Percentiles rank a stretch among this genome's conserved stretches.
Conservation (phyloP, 92 coral and sea anemone species). For the Porites divaricata region DNA sequence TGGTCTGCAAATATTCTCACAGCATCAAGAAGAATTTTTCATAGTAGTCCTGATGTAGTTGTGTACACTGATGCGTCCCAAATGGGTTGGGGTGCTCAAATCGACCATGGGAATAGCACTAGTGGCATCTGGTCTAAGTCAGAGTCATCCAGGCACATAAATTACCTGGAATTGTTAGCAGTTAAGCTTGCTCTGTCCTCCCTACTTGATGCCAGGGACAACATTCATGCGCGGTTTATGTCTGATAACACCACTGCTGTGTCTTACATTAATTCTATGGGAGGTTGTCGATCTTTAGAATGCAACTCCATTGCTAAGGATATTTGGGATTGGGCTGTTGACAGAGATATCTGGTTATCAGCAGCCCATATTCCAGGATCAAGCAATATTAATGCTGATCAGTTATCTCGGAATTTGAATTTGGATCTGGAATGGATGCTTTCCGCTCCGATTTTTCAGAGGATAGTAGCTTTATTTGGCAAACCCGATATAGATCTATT, state of each 20-base stretch:
- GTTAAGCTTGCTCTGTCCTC: conserved; percentile 35
- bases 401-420: no score
- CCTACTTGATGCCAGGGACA: conserved; percentile 3
- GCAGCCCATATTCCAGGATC: no score
- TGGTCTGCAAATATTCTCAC: conserved; percentile 41
- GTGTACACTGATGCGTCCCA: conserved; percentile 61
- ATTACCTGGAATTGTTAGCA: conserved; percentile 54
- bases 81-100: conserved; percentile 65
- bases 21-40: conserved; percentile 38
- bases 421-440: no score
- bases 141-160: conserved; percentile 41
- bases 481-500: no score
- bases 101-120: conserved; percentile 28
- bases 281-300: conserved; percentile 41
- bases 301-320: conserved; percentile 45
- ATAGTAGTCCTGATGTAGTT: conserved; percentile 25
- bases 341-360: no score
- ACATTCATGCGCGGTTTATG: conserved; percentile 55
- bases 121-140: conserved; percentile 47
- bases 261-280: conserved; percentile 56
- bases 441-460: no score
- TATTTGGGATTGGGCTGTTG: no score
- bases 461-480: no score
- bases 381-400: no score
- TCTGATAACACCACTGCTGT: conserved; percentile 56